A percentile compares a stretch with the other conserved stretches of the same genome.
phyloP scores from a whole-genome alignment of 92 coral and sea anemone genomes.

The Porites cylindrica region DNA sequence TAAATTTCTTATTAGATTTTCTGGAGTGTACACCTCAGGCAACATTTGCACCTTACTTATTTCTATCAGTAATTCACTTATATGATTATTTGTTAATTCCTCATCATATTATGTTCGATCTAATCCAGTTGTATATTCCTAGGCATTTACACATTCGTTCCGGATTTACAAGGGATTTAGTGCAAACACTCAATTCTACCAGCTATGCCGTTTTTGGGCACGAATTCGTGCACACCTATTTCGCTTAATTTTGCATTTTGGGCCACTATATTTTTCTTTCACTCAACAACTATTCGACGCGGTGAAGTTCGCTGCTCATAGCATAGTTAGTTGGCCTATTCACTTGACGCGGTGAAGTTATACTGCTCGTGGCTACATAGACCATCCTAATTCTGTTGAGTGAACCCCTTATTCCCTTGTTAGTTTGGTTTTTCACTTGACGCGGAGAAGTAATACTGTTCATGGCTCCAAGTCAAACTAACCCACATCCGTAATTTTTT shows the following conservation, averaged over 20 bases:
- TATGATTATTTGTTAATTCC: background rate
- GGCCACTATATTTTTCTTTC: background rate
- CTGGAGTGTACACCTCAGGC: background rate
- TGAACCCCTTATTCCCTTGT: no score
- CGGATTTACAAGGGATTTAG: background rate
- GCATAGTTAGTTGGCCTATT: no score
- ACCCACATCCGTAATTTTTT: background rate
- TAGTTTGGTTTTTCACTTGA: no score
- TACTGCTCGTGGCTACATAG: no score
- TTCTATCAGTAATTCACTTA: background rate
- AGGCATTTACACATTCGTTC: background rate
- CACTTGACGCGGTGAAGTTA: no score
- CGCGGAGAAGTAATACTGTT: no score
- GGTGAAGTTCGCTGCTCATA: background rate
- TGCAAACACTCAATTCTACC: background rate
- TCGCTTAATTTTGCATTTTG: background rate
- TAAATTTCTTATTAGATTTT: slow-evolving; percentile 1
- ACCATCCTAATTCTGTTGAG: no score
- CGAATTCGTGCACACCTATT: background rate
- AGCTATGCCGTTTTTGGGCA: background rate
- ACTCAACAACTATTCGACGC: background rate
- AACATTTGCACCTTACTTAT: background rate
- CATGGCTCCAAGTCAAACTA: no score
- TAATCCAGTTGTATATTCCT: background rate
- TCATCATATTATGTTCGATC: background rate